Conservation (phyloP, 2,113 vertebrate species). For the Gallinago jamesoni region DNA sequence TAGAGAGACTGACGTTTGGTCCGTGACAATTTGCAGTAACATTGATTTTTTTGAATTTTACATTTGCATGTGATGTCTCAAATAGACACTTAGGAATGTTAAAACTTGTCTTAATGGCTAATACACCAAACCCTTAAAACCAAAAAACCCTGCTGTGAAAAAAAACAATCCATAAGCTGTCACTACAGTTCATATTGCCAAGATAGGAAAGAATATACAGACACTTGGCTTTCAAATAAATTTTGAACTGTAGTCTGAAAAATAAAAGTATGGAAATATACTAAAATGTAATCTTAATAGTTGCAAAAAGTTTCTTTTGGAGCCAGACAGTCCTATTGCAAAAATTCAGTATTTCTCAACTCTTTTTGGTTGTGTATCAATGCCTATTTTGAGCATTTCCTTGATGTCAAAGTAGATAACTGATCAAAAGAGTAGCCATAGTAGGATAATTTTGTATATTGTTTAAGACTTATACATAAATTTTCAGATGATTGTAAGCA, state of each 20-base stretch:
- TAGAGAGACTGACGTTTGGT: not conserved
- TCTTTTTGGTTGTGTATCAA: not conserved
- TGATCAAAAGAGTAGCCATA: not conserved
- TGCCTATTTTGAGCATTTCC: not conserved
- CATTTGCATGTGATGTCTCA: not conserved
- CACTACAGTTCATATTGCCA: not conserved
- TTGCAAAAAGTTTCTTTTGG: not conserved
- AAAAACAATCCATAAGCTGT: not conserved
- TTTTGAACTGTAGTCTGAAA: not conserved
- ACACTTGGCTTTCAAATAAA: not conserved
- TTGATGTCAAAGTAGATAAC: not conserved
- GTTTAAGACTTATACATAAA: not conserved
- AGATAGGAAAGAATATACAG: not conserved
- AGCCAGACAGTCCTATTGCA: not conserved
- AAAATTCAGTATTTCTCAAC: not conserved
- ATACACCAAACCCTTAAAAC: not conserved
- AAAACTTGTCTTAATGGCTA: not conserved
- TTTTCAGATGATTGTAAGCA: not conserved
- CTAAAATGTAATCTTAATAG: not conserved
- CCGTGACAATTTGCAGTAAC: not conserved
- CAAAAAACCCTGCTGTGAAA: accelerated
- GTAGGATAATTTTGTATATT: not conserved
- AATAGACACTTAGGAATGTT: not conserved
- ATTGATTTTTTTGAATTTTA: not conserved
- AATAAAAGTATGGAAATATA: not conserved